Evolutionary conservation across 2,797 vertebrate species (phyloP), one percentile per base, ranked within the genome.

Genomic region (Taeniopygia guttata): DNA sequence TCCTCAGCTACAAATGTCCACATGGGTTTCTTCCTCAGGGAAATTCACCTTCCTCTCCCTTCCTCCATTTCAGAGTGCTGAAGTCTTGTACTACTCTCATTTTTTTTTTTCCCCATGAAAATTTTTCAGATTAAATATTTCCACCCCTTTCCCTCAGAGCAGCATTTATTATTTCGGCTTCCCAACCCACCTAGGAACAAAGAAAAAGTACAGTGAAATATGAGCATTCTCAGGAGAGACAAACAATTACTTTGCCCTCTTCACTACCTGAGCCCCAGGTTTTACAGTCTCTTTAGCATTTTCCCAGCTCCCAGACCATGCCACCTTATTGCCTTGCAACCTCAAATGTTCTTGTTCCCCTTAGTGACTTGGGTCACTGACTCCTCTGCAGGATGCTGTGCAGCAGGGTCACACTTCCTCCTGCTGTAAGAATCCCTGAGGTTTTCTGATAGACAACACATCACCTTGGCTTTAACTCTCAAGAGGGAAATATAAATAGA

Each of bases 161-260:
- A 89, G 22, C 46, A 0, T 51, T 95, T 90, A 78, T 69, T 94
- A 62, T 86, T 94, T 90, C 76, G 73, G 87, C 73, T 91, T 85
- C 54, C n/a, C 82, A 92, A 59, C 36, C n/a, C 66, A 87, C 36
- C 42, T 46, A 51, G 36, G 79, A 72, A 92, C 67, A 91, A 91
- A 84, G 62, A 72, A 78, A 90, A 91, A 0, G 19, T 55, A 36
- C 80, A 84, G 52, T 66, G 82, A 85, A 90, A 73, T 86, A 95
- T 46, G 80, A 87, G 13, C 15, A 0, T 80, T 92, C 66, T 60
- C 82, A 49, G 62, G 79, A 92, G 89, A 87, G n/a, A 83, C 51
- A 80, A 94, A 81, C 42, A 74, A 84, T 93, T 89, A 66, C 82
- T 90, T 87, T 56, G 69, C 1, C 3, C 73, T 85, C 87, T 74